These are phyloP conservation scores for Drosophila gaucha DNA, from an alignment of 2,888 invertebrate species.

Conservation along the genomic window DNA sequence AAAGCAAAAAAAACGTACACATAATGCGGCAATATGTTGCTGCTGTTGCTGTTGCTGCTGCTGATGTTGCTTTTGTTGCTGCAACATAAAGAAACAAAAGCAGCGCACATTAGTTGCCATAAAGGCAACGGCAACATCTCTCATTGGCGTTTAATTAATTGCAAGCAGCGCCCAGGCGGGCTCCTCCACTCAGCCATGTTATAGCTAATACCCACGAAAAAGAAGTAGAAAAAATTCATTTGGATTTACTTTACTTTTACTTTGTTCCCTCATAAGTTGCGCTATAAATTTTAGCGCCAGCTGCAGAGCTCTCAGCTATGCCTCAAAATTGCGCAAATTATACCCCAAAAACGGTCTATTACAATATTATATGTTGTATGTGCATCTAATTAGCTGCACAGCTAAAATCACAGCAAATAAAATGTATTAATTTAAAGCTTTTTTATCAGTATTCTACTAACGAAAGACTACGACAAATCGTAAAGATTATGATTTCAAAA, in stretches of 20 bases:
- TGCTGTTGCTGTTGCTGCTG: constrained; percentile 21
- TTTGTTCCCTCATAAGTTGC: constrained; percentile 26
- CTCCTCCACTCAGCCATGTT: constrained; percentile 37
- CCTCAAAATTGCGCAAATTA: neutral
- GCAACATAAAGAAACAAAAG: constrained; percentile 73
- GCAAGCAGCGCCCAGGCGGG: constrained; percentile 63
- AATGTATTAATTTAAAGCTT: too few species aligned
- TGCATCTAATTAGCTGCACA: neutral
- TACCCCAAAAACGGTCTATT: neutral
- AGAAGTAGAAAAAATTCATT: constrained; percentile 29
- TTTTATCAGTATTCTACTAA: too few species aligned
- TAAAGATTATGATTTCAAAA: too few species aligned
- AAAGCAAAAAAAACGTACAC: constrained; percentile 44
- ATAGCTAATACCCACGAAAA: constrained; percentile 17
- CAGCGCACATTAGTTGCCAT: constrained; percentile 69
- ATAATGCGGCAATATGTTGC: constrained; percentile 57
- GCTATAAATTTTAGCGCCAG: constrained; percentile 43
- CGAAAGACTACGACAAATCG: too few species aligned
- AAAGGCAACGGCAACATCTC: constrained; percentile 65
- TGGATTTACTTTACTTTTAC: constrained; percentile 34
- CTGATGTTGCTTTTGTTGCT: constrained; percentile 20
- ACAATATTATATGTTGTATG: neutral
- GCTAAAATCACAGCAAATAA: too few species aligned
- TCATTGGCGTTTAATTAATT: constrained; percentile 78
- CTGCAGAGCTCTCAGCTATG: constrained; percentile 24